These are phyloP conservation scores for Astyanax mexicanus DNA, from an alignment of 2,797 vertebrate genomes.

Conservation along the genomic window DNA sequence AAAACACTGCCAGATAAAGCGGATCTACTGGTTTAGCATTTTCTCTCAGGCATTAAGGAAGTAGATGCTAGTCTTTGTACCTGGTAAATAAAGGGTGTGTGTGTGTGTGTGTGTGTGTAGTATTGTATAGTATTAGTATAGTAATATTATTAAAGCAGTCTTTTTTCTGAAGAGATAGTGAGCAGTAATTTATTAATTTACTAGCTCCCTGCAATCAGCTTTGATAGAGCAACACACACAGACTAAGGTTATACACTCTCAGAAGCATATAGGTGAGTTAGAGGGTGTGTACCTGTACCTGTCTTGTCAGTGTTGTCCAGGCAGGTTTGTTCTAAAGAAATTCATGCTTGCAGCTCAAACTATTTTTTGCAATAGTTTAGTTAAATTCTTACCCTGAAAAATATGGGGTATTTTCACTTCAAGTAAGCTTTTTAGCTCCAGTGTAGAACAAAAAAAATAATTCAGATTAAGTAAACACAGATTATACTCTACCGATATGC, in stretches of 20 bases:
- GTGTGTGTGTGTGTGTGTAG: slow-evolving; percentile 19
- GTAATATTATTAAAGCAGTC: slow-evolving; percentile 24
- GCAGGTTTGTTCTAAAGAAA: background rate
- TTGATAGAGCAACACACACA: slow-evolving; percentile 7
- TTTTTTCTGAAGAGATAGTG: slow-evolving; percentile 35
- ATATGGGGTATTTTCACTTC: no score
- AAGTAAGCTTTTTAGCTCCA: background rate
- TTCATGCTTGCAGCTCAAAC: background rate
- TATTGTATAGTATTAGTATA: slow-evolving; percentile 23
- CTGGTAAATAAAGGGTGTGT: slow-evolving; percentile 14
- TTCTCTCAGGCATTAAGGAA: slow-evolving; percentile 43
- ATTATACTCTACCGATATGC: no score
- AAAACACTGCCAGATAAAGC: slow-evolving; percentile 60
- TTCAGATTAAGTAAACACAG: no score
- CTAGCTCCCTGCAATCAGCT: slow-evolving; percentile 31
- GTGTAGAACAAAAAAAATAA: no score
- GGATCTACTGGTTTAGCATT: slow-evolving; percentile 75
- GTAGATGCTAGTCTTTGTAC: background rate
- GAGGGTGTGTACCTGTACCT: slow-evolving; percentile 2
- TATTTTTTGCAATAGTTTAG: no score
- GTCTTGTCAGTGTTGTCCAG: background rate
- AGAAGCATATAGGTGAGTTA: background rate
- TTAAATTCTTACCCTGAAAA: no score
- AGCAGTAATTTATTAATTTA: slow-evolving; percentile 34
- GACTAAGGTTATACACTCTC: no score